These are phyloP conservation scores for Papilio gigon DNA, from an alignment of 2,888 invertebrate species.

Conservation along the genomic window DNA sequence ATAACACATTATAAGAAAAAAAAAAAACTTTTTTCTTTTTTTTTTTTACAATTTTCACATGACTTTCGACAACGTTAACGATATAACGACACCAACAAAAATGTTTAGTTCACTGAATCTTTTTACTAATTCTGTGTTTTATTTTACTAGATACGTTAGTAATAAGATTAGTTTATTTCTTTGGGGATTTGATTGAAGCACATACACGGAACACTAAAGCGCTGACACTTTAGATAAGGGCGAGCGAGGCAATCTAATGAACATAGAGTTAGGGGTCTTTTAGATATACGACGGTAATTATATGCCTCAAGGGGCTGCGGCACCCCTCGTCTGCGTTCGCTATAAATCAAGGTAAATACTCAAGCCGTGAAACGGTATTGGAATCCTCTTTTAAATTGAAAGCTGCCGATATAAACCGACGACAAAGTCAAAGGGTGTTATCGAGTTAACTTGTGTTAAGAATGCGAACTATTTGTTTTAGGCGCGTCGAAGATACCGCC, in stretches of 20 bases:
- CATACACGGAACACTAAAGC: constrained; percentile 38
- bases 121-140: neutral
- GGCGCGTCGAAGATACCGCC: constrained; percentile 33
- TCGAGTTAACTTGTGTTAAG: constrained; percentile 22
- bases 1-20: constrained; percentile 51
- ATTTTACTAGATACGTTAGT: neutral
- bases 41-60: constrained; percentile 31
- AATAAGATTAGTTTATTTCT: constrained; percentile 34
- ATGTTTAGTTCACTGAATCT: neutral
- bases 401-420: constrained; percentile 27
- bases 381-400: constrained; percentile 46
- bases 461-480: constrained; percentile 35
- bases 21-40: constrained; percentile 22
- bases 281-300: constrained; percentile 58
- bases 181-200: constrained; percentile 24
- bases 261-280: constrained; percentile 44
- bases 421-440: constrained; percentile 24
- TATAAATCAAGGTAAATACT: constrained; percentile 72
- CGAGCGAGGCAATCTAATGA: constrained; percentile 45
- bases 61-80: constrained; percentile 28
- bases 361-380: constrained; percentile 55
- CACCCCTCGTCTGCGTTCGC: constrained; percentile 49
- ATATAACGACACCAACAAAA: constrained; percentile 2
- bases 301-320: constrained; percentile 60
- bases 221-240: constrained; percentile 41